Evolutionary conservation across 2,888 invertebrate genomes (phyloP).

Genomic region (Mellilla xanthometata): DNA sequence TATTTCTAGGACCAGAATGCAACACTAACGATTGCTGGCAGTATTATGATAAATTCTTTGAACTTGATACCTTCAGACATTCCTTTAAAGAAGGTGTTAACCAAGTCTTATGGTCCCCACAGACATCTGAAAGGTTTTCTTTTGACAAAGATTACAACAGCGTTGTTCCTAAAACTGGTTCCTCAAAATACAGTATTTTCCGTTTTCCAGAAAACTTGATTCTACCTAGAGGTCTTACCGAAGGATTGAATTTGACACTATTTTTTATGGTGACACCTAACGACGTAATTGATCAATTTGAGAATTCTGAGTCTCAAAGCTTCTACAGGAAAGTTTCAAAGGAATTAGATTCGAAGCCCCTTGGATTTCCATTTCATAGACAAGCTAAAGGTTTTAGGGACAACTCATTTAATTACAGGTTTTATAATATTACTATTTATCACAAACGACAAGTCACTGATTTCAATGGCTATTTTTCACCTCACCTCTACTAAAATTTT

Average conservation of each 20-base stretch:
- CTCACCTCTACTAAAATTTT: constrained; percentile 52
- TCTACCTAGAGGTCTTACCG: constrained; percentile 59
- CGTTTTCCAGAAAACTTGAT: constrained; percentile 65
- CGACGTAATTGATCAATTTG: constrained; percentile 29
- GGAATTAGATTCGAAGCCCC: constrained; percentile 54
- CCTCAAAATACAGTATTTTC: constrained; percentile 39
- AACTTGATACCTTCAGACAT: constrained; percentile 54
- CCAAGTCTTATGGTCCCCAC: constrained; percentile 53
- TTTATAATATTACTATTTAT: constrained; percentile 60
- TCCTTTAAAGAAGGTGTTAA: constrained; percentile 55
- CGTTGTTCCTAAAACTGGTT: constrained; percentile 29
- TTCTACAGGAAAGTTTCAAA: constrained; percentile 42
- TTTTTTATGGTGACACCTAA: constrained; percentile 60
- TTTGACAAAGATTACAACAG: constrained; percentile 52
- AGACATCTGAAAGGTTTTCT: constrained; percentile 48
- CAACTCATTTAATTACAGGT: constrained; percentile 56
- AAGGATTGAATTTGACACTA: constrained; percentile 63
- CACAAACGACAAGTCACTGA: constrained; percentile 48
- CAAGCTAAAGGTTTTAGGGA: constrained; percentile 41
- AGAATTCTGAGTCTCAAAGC: constrained; percentile 32
- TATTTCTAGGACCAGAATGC: constrained; percentile 69
- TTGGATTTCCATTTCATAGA: constrained; percentile 73
- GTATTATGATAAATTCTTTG: constrained; percentile 53
- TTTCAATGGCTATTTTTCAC: constrained; percentile 51
- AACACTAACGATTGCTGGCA: constrained; percentile 47